Percentiles rank a stretch among this genome's conserved stretches.
phyloP scores from a whole-genome alignment of 1,140 invertebrate species.

The Drosophila gunungcola region DNA sequence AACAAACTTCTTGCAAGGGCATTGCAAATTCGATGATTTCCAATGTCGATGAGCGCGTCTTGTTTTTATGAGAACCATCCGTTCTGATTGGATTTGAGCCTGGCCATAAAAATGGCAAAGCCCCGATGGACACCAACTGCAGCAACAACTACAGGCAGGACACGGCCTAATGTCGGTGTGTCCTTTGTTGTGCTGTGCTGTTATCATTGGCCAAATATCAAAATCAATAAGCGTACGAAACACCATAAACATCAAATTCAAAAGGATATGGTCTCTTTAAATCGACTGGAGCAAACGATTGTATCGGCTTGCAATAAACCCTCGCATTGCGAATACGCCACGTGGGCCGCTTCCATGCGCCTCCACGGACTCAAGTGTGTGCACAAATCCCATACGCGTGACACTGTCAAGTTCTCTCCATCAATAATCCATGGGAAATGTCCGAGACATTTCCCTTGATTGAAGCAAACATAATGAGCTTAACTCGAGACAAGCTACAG shows the following conservation, averaged over 20 bases:
- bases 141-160: slow-evolving; percentile 9
- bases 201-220: slow-evolving; percentile 60
- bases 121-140: slow-evolving; percentile 30
- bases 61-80: slow-evolving; percentile 73
- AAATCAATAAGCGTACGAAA: slow-evolving; percentile 79
- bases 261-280: slow-evolving; percentile 54
- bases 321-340: slow-evolving; percentile 45
- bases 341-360: no score
- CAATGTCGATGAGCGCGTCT: slow-evolving; percentile 16
- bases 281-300: slow-evolving; percentile 1
- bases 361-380: slow-evolving; percentile 17
- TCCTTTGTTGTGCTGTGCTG: slow-evolving; percentile 29
- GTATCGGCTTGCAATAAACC: slow-evolving; percentile 15
- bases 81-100: slow-evolving; percentile 75
- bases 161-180: slow-evolving; percentile 47
- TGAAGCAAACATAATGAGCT: slow-evolving; percentile 74
- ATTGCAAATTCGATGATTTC: slow-evolving; percentile 6
- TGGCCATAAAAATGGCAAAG: slow-evolving; percentile 51
- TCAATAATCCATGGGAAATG: slow-evolving; percentile 43
- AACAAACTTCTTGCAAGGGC: slow-evolving; percentile 1
- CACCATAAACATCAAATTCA: slow-evolving; percentile 67
- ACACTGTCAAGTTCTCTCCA: slow-evolving; percentile 23
- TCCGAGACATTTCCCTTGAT: slow-evolving; percentile 55
- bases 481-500: slow-evolving; percentile 45
- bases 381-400: slow-evolving; percentile 18